Evolutionary conservation across 2,113 vertebrate species (phyloP).

Genomic region (Hypocryptadius cinnamomeus): DNA sequence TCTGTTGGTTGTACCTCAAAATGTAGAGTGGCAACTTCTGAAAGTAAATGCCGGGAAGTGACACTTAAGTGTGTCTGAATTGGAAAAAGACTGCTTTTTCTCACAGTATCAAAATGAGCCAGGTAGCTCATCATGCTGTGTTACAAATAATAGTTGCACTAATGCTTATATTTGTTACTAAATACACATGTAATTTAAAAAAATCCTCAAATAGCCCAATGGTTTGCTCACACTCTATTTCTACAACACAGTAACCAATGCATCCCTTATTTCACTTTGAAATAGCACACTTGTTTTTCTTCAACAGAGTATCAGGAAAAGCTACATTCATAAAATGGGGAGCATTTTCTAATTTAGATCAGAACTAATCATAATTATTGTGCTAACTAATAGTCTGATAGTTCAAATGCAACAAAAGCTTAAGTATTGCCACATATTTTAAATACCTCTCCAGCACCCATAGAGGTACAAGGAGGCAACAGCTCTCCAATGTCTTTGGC

Average conservation of each 20-base stretch:
- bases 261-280: not conserved
- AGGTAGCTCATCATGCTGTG: slow-evolving; percentile 47
- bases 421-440: slow-evolving; percentile 41
- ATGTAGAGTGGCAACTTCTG: not conserved
- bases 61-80: not conserved
- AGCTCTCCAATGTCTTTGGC: not conserved
- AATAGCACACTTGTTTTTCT: not conserved
- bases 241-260: not conserved
- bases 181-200: slow-evolving; percentile 24
- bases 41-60: slow-evolving; percentile 12
- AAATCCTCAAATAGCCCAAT: slow-evolving; percentile 40
- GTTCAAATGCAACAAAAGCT: slow-evolving; percentile 41
- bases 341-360: not conserved
- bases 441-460: slow-evolving; percentile 12
- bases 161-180: slow-evolving; percentile 53
- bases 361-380: not conserved
- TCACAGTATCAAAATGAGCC: slow-evolving; percentile 1
- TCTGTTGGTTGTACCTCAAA: not conserved
- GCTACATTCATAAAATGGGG: not conserved
- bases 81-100: slow-evolving; percentile 36
- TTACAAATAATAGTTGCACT: slow-evolving; percentile 32
- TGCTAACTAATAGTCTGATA: slow-evolving; percentile 9
- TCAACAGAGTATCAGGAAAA: not conserved
- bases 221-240: not conserved
- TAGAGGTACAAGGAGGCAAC: not conserved